Evolutionary conservation across 2,797 vertebrate genomes (phyloP).

Genomic region (Danio albolineatus): DNA sequence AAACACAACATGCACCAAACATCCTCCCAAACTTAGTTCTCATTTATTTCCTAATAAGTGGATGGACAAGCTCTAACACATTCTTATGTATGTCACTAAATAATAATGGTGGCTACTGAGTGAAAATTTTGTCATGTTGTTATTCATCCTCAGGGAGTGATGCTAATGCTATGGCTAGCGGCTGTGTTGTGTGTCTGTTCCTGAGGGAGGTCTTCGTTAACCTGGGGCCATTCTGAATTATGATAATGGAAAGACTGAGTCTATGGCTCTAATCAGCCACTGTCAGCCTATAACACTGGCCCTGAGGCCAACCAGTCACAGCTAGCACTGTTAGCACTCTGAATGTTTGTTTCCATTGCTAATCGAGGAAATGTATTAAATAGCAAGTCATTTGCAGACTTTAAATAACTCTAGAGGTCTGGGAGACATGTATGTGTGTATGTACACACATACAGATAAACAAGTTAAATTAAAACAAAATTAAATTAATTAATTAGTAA

Average conservation of each 20-base stretch:
- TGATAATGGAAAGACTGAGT: slow-evolving; percentile 11
- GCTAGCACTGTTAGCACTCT: neutral
- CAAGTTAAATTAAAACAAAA: too few relatives aligned
- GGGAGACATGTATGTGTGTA: neutral
- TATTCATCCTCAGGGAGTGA: slow-evolving; percentile 6
- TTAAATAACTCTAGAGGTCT: neutral
- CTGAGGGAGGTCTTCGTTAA: slow-evolving; percentile 48
- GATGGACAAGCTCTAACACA: too few relatives aligned
- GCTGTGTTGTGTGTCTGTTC: slow-evolving; percentile 32
- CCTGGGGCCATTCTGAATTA: slow-evolving; percentile 32
- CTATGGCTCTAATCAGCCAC: slow-evolving; percentile 38
- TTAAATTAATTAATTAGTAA: too few relatives aligned
- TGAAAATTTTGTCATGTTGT: slow-evolving; percentile 32
- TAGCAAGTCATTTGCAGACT: neutral
- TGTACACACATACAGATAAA: neutral
- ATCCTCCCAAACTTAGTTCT: too few relatives aligned
- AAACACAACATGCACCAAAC: too few relatives aligned
- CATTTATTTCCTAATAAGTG: too few relatives aligned
- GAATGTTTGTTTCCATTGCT: neutral
- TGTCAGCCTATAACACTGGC: slow-evolving; percentile 32
- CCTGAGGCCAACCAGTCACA: slow-evolving; percentile 21
- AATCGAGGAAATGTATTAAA: neutral
- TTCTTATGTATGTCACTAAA: too few relatives aligned
- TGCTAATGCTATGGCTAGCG: slow-evolving; percentile 45
- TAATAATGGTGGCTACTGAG: neutral